Evolutionary conservation across 2,113 vertebrate species (phyloP), one percentile per base, ranked within the genome.

Genomic region (Ameiurus melas): DNA sequence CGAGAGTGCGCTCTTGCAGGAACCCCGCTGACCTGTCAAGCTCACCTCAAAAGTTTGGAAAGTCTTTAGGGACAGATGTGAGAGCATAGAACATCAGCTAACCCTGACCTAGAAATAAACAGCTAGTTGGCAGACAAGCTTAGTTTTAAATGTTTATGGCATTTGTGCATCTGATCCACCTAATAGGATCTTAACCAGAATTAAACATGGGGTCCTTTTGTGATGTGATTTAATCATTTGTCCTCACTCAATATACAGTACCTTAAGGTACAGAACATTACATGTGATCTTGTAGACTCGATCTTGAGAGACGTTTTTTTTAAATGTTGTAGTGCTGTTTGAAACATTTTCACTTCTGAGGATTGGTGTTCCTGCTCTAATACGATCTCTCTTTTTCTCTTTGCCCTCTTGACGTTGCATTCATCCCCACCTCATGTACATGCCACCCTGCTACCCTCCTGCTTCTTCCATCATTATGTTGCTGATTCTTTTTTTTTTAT

Each of bases 301-400:
- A n/a, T n/a, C 30, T 6, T 17, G 39, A 9, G 39, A n/a, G 43
- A 43, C n/a, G n/a, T 43, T 43, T 43, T 43, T 47, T 86, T 27
- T 57, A 22, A 81, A 57, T 68, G 17, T 14, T 68, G 17, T 14
- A 3, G n/a, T 85, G n/a, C 47, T 84, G 51, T n/a, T 66, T 36
- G 12, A 53, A 80, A 80, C 30, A 17, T 71, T 33, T 71, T 57
- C 55, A 33, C 5, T 80, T 22, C 16, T 1, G n/a, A 80, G 1
- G 16, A 33, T 57, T 20, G 16, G 6, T 53, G 79, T 36, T 58
- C 83, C n/a, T 66, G 62, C 96, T 96, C 96, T 99, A 95, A 94
- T 93, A 92, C 96, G 97, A 94, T 98, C 93, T 97, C 94, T 98
- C 95, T 98, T 94, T 98, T 94, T 95, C 92, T 95, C 92, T 95